phyloP scores from a whole-genome alignment of 2,888 invertebrate species.

The Lamproptera curius region DNA sequence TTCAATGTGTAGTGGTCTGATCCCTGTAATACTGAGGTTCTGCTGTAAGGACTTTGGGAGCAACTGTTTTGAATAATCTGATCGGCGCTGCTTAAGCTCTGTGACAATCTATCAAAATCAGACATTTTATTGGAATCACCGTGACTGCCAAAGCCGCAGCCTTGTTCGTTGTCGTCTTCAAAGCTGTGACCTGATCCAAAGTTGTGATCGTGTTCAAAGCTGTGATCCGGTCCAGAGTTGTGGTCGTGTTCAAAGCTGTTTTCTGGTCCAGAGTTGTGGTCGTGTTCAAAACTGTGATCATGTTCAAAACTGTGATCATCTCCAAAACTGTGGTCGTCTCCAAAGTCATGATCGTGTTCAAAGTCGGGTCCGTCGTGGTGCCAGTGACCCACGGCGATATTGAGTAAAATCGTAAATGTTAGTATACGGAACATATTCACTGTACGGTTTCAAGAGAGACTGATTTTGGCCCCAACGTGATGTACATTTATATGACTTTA shows the following conservation, averaged over 20 bases:
- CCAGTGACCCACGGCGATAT: constrained; percentile 4
- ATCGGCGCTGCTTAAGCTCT: constrained; percentile 23
- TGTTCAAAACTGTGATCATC: too few species aligned
- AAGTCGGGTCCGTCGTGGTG: too few species aligned
- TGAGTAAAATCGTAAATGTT: neutral
- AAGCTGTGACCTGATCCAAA: too few species aligned
- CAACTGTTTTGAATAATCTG: constrained; percentile 23
- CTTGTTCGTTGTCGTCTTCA: neutral
- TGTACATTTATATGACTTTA: neutral
- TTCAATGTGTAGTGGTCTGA: constrained; percentile 15
- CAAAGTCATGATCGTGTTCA: too few species aligned
- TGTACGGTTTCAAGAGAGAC: neutral
- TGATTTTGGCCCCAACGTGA: neutral
- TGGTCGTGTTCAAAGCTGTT: too few species aligned
- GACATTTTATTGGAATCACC: constrained; percentile 3
- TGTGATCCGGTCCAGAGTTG: too few species aligned
- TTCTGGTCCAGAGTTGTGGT: too few species aligned
- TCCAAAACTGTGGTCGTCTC: too few species aligned
- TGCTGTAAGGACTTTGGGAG: constrained; percentile 22
- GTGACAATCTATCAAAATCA: constrained; percentile 22
- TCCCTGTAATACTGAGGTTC: constrained; percentile 19
- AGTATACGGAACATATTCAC: constrained; percentile 5
- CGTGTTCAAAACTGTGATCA: too few species aligned
- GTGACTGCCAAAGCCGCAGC: neutral
- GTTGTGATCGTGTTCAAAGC: too few species aligned